Conservation (phyloP, 2,888 invertebrate species). For the Leptarthrus brevirostris region DNA sequence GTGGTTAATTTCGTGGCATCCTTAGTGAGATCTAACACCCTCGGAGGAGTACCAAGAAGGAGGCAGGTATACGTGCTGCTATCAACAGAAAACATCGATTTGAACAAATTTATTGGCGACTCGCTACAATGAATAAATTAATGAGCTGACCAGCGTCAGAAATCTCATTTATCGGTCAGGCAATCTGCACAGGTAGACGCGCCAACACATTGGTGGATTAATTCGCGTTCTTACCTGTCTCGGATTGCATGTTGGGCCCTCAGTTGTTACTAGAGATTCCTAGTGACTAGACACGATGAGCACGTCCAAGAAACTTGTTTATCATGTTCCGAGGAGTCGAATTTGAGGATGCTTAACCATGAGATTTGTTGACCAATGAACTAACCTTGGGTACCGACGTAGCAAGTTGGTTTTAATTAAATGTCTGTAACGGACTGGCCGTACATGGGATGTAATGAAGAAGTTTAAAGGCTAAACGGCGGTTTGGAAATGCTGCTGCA, state of each 20-base stretch:
- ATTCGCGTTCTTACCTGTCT: slow-evolving; percentile 35
- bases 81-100: slow-evolving; percentile 52
- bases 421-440: slow-evolving; percentile 35
- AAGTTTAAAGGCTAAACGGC: slow-evolving; percentile 45
- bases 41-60: slow-evolving; percentile 28
- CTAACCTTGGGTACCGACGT: not conserved
- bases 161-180: slow-evolving; percentile 47
- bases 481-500: slow-evolving; percentile 18
- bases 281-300: slow-evolving; percentile 47
- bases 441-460: slow-evolving; percentile 45
- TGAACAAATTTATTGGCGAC: slow-evolving; percentile 55
- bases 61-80: slow-evolving; percentile 44
- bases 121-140: slow-evolving; percentile 55
- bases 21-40: slow-evolving; percentile 45
- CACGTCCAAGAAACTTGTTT: slow-evolving; percentile 38
- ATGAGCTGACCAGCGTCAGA: slow-evolving; percentile 50
- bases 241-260: slow-evolving; percentile 35
- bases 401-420: slow-evolving; percentile 39
- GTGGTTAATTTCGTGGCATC: slow-evolving; percentile 36
- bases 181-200: slow-evolving; percentile 45
- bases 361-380: slow-evolving; percentile 44
- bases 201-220: slow-evolving; percentile 32
- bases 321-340: slow-evolving; percentile 34
- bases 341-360: slow-evolving; percentile 45
- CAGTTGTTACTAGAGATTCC: slow-evolving; percentile 39